Evolutionary conservation across 64 coral and sea anemone species (phyloP), one percentile per base, ranked within the genome.

Genomic region (Pocillopora verrucosa): DNA sequence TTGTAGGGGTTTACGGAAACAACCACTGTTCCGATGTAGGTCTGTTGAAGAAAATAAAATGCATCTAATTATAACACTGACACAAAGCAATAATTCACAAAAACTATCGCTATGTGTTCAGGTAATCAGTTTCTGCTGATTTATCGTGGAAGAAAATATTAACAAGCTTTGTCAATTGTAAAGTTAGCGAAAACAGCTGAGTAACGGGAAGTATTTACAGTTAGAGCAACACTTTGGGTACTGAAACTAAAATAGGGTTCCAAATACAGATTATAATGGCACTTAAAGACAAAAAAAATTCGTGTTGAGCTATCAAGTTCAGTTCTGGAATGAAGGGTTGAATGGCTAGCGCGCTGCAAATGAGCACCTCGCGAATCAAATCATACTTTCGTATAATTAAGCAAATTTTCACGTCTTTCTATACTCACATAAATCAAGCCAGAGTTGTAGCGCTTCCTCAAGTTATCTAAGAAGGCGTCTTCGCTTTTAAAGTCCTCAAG

Each of bases 391-490:
- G 41, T 51, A 51, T 51, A 30, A 30, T 9, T 68, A 24, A 10
- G 22, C 22, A 70, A n/a, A 25, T 24, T 70, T 11, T 70, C 25
- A 24, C 67, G 30, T 25, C 67, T 70, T 10, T 84, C 5, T 34
- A n/a, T 60, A 99, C 97, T 95, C 80, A 99, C 97, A 90, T 99
- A 99, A 87, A 99, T 99, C 75, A 93, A 88, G 62, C 90, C 91
- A 36, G 94, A 94, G 22, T 99, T 83, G 91, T 99, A 99, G 16
- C 97, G 97, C 59, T 99, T 99, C 69, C 79, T 75, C 22, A 99
- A 83, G 78, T 99, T 99, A 72, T 95, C 94, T 58, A 99, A 26
- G 41, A 99, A 99, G 0, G 97, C 97, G 89, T 99, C 91, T 65
- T 95, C 91, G 88, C 88, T 99, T 15, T 51, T 89, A 89, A 95